Evolutionary conservation across 1,140 invertebrate species (phyloP), one percentile per base, ranked within the genome.

Genomic region (Gryon sp.): DNA sequence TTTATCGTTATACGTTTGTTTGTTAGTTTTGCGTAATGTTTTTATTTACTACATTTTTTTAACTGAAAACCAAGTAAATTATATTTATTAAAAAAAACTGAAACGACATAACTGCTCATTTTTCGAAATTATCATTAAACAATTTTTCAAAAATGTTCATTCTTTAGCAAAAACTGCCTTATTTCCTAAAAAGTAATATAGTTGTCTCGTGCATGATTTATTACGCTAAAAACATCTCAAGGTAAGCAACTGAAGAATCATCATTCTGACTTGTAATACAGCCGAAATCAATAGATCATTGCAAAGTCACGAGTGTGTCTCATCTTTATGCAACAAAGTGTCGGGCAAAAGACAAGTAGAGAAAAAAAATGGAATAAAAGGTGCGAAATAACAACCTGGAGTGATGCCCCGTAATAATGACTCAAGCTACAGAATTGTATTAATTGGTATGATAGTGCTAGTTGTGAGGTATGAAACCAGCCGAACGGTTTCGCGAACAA

Each of bases 401-500:
- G 41, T 36, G 1, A 34, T 15, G 19, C 28, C 30, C n/a, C 12
- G 41, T 60, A 70, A 60, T 70, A 45, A 70, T 36, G 55, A 60
- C 15, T 26, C 52, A 12, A 30, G 12, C 34, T 32, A 41, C 41
- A 11, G 11, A 16, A 19, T 34, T 36, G 28, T 52, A 52, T 70
- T 60, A 70, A 70, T 70, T 46, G 66, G 30, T 46, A 55, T 62
- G 36, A 45, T 14, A 38, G 16, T 30, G 24, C 28, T 8, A 1
- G 26, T 12, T 20, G 14, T 3, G 16, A 28, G 26, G 11, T 22
- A 22, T 40, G 55, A 70, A 59, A 62, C 45, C 18, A 52, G n/a
- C n/a, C n/a, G 11, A 46, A 62, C 16, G 16, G 46, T 45, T 55
- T 41, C 18, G 53, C 32, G 48, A 57, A 15, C 48, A 19, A 74